Evolutionary conservation across 2,113 vertebrate species (phyloP), one percentile per base, ranked within the genome.

Genomic region (Puntigrus tetrazona): DNA sequence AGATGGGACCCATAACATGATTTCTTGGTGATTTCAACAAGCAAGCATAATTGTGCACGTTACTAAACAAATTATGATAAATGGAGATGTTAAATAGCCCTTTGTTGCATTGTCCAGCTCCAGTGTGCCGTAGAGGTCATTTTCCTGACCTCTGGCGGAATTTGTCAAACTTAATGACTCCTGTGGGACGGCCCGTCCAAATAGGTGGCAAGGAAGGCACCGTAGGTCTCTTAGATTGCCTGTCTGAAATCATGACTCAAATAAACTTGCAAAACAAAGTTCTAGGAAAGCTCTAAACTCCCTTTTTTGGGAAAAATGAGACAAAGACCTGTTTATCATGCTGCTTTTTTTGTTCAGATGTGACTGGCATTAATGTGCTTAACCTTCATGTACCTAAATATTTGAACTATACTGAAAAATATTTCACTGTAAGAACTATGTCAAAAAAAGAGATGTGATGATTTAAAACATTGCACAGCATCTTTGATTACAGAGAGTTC

Each of bases 81-180:
- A 84, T 85, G 2, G 50, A 8, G 78, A 88, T 83, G 70, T 25
- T 29, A 27, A 31, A 38, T 50, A 41, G 88, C 88, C 91, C 6
- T 63, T 84, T 79, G 61, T 1, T 57, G 77, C 70, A 78, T 59
- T 61, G 85, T 79, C 88, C 84, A 90, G 85, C 86, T 85, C 83
- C 87, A 79, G 59, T 83, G 57, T 18, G 86, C 83, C 61, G 76
- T 22, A 92, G 83, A 90, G 91, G 92, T 93, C 90, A 75, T 36
- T n/a, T 80, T 86, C 72, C 57, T 90, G 88, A 92, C 91, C 91
- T 88, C 84, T 27, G 87, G 41, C 63, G 25, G 74, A 89, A 92
- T 92, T 90, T 89, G 90, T 93, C 92, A 93, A 90, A 84, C 84
- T 82, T 87, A 92, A 92, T 90, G 85, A 89, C 85, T 87, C 92